Conservation (phyloP, 2,888 invertebrate genomes). For the Conistra vaccinii region DNA sequence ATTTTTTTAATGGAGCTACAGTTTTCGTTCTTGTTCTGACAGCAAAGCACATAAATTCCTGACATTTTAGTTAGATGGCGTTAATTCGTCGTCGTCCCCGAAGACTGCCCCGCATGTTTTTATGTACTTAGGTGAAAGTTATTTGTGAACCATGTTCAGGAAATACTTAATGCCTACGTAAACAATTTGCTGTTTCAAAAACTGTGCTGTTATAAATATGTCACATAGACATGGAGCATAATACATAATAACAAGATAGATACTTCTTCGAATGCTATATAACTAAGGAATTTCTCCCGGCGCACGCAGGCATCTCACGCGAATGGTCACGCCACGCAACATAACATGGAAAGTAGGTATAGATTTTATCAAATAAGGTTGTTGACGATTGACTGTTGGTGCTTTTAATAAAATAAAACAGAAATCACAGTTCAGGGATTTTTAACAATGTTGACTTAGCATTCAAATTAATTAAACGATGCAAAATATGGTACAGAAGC, state of each 20-base stretch:
- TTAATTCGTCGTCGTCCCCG: too few species aligned
- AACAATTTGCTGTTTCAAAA: neutral
- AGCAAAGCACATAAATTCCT: too few species aligned
- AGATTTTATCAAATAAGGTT: conserved; percentile 66
- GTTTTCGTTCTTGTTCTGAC: too few species aligned
- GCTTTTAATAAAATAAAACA: conserved; percentile 40
- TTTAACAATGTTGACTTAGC: conserved; percentile 31
- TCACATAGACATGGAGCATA: conserved; percentile 10
- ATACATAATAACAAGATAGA: conserved; percentile 49
- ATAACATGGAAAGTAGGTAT: conserved; percentile 71
- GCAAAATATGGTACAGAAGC: neutral
- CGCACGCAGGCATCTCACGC: conserved; percentile 79
- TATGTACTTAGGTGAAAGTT: neutral
- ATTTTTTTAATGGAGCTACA: too few species aligned
- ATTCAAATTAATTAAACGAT: neutral
- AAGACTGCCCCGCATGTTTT: too few species aligned
- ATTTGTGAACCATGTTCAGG: neutral
- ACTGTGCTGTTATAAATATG: conserved; percentile 5
- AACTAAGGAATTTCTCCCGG: conserved; percentile 76
- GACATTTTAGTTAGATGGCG: too few species aligned
- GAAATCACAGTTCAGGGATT: conserved; percentile 49
- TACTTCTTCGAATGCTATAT: conserved; percentile 53
- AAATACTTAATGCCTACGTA: neutral
- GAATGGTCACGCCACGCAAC: conserved; percentile 76
- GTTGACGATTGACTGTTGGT: conserved; percentile 55